Conservation (phyloP, 2,888 invertebrate genomes). For the Synergus itoensis region DNA sequence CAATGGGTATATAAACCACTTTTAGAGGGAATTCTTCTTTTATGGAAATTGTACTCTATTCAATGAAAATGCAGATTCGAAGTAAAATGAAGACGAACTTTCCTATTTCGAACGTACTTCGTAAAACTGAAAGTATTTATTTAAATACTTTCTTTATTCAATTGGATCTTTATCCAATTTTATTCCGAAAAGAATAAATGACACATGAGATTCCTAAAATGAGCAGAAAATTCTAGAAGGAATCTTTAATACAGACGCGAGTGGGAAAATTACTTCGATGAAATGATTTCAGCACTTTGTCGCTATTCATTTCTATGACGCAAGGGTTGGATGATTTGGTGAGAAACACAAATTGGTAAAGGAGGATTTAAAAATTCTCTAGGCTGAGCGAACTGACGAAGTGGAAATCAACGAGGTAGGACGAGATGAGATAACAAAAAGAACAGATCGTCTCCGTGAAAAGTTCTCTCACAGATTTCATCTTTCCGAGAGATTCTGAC, state of each 20-base stretch:
- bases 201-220: too few species aligned
- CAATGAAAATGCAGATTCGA: not conserved
- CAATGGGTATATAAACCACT: conserved; percentile 11
- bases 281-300: not conserved
- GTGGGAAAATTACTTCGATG: not conserved
- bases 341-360: not conserved
- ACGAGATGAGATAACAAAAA: not conserved
- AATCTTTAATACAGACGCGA: not conserved
- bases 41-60: not conserved
- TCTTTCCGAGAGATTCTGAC: not conserved
- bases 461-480: conserved; percentile 2
- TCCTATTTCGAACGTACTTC: too few species aligned
- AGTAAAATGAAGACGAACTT: too few species aligned
- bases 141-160: too few species aligned
- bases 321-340: not conserved
- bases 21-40: conserved; percentile 4
- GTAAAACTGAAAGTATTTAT: too few species aligned
- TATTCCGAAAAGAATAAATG: too few species aligned
- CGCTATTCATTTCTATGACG: not conserved
- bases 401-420: not conserved
- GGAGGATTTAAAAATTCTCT: not conserved
- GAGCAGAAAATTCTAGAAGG: not conserved
- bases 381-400: not conserved
- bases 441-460: not conserved
- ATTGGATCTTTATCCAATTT: too few species aligned